These are phyloP conservation scores for Zalophus californianus DNA, from an alignment of 2,797 vertebrate genomes.

Conservation along the genomic window DNA sequence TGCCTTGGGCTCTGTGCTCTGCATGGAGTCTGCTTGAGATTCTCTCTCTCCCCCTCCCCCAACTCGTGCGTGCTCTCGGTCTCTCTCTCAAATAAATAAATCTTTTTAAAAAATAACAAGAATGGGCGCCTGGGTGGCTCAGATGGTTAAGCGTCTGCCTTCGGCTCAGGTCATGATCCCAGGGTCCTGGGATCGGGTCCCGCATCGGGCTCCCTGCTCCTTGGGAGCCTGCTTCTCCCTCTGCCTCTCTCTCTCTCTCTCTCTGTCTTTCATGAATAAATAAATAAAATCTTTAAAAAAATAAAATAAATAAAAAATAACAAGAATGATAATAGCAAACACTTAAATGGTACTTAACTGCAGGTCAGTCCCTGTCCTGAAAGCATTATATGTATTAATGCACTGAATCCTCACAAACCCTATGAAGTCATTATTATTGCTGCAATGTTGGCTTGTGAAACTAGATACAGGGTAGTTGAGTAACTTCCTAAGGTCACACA, in stretches of 20 bases:
- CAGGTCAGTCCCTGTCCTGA: not conserved
- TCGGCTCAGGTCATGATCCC: too few relatives aligned
- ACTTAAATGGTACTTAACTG: not conserved
- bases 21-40: not conserved
- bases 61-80: accelerated
- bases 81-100: not conserved
- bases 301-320: not conserved
- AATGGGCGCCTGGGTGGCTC: too few relatives aligned
- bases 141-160: too few relatives aligned
- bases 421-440: not conserved
- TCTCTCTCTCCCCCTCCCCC: not conserved
- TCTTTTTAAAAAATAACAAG: not conserved
- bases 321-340: not conserved
- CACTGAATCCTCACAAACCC: not conserved
- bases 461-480: not conserved
- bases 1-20: not conserved
- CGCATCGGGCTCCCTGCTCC: too few relatives aligned
- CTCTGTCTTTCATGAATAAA: not conserved
- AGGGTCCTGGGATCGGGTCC: too few relatives aligned
- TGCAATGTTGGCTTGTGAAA: not conserved
- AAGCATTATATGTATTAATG: not conserved
- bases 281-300: not conserved
- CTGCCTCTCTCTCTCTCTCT: not conserved
- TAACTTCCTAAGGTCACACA: not conserved
- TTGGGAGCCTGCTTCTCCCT: too few relatives aligned